These are phyloP conservation scores for Altica lythri DNA, from an alignment of 2,888 invertebrate species.

Conservation along the genomic window DNA sequence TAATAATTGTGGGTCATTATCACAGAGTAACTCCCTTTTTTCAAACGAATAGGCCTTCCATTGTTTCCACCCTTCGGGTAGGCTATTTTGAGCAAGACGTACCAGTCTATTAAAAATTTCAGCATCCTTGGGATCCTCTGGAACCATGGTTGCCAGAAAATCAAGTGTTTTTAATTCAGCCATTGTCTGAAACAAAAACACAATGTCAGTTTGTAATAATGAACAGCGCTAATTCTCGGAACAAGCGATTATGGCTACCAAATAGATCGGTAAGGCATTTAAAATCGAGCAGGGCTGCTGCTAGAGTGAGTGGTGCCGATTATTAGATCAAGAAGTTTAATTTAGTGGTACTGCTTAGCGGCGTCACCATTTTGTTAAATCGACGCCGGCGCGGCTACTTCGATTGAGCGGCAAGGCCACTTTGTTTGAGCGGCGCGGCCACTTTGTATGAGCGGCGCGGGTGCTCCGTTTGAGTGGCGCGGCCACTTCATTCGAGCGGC, in stretches of 20 bases:
- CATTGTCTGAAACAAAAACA: not conserved
- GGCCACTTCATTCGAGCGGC: not conserved
- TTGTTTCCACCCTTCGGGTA: conserved; percentile 31
- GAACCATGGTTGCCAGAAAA: not conserved
- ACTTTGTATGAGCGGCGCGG: not conserved
- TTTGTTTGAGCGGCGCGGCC: not conserved
- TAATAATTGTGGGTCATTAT: too few relatives aligned
- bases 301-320: not conserved
- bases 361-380: too few relatives aligned
- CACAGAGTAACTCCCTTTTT: conserved; percentile 29
- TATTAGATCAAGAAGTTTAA: too few relatives aligned
- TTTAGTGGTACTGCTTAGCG: too few relatives aligned
- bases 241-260: not conserved
- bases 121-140: not conserved
- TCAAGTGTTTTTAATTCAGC: not conserved
- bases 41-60: conserved; percentile 26
- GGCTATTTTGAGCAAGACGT: conserved; percentile 8
- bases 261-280: not conserved
- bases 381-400: not conserved
- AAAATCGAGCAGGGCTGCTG: not conserved
- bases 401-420: not conserved
- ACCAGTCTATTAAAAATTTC: conserved; percentile 1
- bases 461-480: not conserved
- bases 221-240: not conserved
- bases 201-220: not conserved